Evolutionary conservation across 1,140 invertebrate species (phyloP).

Genomic region (Macrosteles quadrilineatus): DNA sequence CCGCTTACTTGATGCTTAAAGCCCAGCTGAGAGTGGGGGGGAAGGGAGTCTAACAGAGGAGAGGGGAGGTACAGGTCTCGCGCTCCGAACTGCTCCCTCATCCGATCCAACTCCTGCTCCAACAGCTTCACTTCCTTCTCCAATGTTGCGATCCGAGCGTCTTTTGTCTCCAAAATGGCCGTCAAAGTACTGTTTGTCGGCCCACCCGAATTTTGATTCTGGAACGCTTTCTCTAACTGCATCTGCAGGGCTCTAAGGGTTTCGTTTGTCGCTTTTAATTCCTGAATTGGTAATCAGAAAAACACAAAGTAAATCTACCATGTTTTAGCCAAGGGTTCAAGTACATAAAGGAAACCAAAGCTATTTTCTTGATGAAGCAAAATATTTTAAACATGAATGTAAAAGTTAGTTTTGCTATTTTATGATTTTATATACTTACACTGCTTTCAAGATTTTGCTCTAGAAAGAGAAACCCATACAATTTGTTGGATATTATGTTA

Average conservation of each 20-base stretch:
- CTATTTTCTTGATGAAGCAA: too few relatives aligned
- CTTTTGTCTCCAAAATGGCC: conserved; percentile 80
- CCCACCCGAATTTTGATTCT: conserved; percentile 57
- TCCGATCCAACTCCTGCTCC: conserved; percentile 66
- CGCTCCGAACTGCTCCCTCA: conserved; percentile 57
- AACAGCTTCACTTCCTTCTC: conserved; percentile 79
- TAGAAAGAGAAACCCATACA: too few relatives aligned
- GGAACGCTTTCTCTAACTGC: conserved; percentile 72
- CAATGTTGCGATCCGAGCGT: conserved; percentile 79
- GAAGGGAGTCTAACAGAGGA: conserved; percentile 1
- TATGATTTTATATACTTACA: too few relatives aligned
- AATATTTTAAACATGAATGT: too few relatives aligned
- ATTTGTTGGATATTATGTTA: too few relatives aligned
- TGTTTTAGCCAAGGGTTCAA: too few relatives aligned
- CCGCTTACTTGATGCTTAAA: conserved; percentile 76
- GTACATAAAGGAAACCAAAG: too few relatives aligned
- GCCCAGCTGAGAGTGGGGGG: conserved; percentile 37
- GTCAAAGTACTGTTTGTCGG: conserved; percentile 67
- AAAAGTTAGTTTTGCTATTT: too few relatives aligned
- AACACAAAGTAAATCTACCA: conserved; percentile 21
- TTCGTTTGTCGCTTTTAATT: conserved; percentile 79
- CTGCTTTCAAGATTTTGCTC: too few relatives aligned
- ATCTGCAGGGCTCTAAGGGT: conserved; percentile 74
- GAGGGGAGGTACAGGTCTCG: conserved; percentile 47
- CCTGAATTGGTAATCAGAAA: conserved; percentile 55